Evolutionary conservation across 2,888 invertebrate species (phyloP), one percentile per base, ranked within the genome.

Genomic region (Xanthorhoe spadicearia): DNA sequence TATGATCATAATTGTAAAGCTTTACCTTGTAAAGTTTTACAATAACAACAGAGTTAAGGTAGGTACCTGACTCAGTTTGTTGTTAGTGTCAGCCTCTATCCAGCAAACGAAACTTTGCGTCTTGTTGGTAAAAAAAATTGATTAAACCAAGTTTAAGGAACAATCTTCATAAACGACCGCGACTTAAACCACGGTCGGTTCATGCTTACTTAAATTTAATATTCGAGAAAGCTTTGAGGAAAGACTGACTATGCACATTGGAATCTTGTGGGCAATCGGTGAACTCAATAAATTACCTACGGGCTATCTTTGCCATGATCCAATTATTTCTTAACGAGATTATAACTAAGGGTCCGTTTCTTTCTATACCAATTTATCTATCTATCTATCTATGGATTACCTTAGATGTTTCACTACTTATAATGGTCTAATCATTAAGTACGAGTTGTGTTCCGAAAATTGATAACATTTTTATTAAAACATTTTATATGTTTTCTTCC

Each of bases 141-240:
- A 18, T 50, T 18, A 50, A 50, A 50, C 49, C 9, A 50, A 50
- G 10, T 50, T 19, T 18, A 17, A 18, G 49, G 18, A 50, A 50
- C 18, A 50, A 50, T 18, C 49, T 50, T 50, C 18, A 18, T 10
- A 8, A 18, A 50, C 49, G 18, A 50, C 8, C 49, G 19, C 49
- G 38, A 43, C 38, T 43, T 18, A 10, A 17, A 18, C 49, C 17
- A 19, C 38, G 38, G 38, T 50, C 10, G 10, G 19, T 50, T 9
- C 49, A 50, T 50, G 49, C 49, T 50, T 18, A 50, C 49, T 52
- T 52, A 28, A 28, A n/a, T 28, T 28, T n/a, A 28, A 52, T 52
- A 52, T 52, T 52, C 28, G 28, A 18, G 52, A 2, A 13, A 52
- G 6, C 28, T 52, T 28, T 52, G 52, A 52, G 28, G 52, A 52